Conservation (phyloP, 2,888 invertebrate genomes). For the Cantharis rufa region DNA sequence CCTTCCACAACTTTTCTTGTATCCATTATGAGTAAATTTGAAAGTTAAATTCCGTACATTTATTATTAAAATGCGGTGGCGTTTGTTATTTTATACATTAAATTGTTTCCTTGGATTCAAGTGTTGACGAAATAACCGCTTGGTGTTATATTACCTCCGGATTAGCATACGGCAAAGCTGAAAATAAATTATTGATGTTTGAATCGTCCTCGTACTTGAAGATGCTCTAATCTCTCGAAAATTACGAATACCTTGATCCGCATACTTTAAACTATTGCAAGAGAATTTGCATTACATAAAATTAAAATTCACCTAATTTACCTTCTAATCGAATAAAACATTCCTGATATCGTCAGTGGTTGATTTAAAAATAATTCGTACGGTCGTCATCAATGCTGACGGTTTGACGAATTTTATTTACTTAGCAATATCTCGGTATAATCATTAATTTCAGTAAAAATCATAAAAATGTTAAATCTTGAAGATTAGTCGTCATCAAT, state of each 20-base stretch:
- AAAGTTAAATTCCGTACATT: conserved; percentile 16
- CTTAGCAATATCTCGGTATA: no score
- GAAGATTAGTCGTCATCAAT: no score
- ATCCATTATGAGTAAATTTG: conserved; percentile 9
- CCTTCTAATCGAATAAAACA: no score
- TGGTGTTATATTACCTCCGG: not conserved
- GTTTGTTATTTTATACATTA: conserved; percentile 4
- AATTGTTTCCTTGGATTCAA: not conserved
- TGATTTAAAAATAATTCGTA: no score
- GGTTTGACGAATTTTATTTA: no score
- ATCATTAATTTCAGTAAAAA: no score
- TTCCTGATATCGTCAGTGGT: no score
- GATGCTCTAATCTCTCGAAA: not conserved
- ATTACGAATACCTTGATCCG: not conserved
- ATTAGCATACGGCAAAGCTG: not conserved
- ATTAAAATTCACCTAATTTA: not conserved
- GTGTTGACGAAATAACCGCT: not conserved
- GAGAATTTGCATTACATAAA: not conserved
- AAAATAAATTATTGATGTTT: not conserved
- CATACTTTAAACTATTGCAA: not conserved
- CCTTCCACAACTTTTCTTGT: conserved; percentile 12
- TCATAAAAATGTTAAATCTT: no score
- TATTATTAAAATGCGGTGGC: conserved; percentile 5
- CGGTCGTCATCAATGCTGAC: not conserved
- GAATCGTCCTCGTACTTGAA: not conserved